Percentiles rank a stretch among this genome's conserved stretches.
Conservation (phyloP, 1,140 invertebrate genomes). For the Stenopsyche tienmushanensis region DNA sequence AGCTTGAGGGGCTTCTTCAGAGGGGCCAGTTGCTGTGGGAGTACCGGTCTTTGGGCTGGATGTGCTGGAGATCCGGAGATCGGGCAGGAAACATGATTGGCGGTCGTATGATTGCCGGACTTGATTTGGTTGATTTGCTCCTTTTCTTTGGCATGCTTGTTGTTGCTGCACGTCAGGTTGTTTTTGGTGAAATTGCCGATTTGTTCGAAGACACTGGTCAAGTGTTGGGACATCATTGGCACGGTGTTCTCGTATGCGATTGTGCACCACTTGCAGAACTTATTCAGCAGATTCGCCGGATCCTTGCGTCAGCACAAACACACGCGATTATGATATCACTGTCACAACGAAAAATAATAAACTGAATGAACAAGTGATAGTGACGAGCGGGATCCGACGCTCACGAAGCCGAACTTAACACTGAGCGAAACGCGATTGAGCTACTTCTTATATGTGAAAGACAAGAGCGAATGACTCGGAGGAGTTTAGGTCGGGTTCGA, state of each 20-base stretch:
- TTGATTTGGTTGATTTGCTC: constrained; percentile 32
- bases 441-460: too few species aligned
- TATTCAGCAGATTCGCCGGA: background rate
- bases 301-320: constrained; percentile 8
- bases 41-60: constrained; percentile 14
- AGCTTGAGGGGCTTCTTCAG: constrained; percentile 54
- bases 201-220: constrained; percentile 56
- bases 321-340: background rate
- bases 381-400: too few species aligned
- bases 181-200: constrained; percentile 57
- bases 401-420: too few species aligned
- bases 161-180: constrained; percentile 50
- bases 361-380: background rate
- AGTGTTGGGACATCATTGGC: constrained; percentile 56
- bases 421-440: too few species aligned
- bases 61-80: constrained; percentile 4
- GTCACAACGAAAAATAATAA: background rate
- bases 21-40: constrained; percentile 45
- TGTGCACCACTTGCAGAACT: constrained; percentile 15
- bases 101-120: constrained; percentile 1
- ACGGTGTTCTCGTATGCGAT: background rate
- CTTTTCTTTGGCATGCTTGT: constrained; percentile 49
- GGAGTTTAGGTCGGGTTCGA: too few species aligned
- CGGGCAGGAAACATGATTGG: background rate
- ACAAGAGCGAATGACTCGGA: too few species aligned